These are phyloP conservation scores for Drosophila azteca DNA, from an alignment of 1,140 invertebrate genomes.

Conservation along the genomic window DNA sequence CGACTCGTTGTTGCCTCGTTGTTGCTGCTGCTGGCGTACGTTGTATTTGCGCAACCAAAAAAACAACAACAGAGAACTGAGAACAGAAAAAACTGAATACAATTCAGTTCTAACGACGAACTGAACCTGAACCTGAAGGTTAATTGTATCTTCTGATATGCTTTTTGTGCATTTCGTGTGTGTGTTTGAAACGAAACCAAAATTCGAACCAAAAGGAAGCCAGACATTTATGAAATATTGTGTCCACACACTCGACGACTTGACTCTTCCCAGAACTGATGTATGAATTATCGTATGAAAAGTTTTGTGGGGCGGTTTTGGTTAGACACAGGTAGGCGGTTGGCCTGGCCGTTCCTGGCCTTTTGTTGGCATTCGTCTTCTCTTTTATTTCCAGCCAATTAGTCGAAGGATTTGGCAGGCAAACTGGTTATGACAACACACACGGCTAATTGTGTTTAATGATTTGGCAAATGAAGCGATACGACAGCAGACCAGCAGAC, in stretches of 20 bases:
- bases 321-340: conserved; percentile 26
- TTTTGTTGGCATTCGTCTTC: conserved; percentile 30
- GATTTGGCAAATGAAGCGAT: conserved; percentile 48
- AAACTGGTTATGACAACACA: conserved; percentile 48
- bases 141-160: conserved; percentile 68
- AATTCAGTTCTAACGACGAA: conserved; percentile 57
- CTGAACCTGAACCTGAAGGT: conserved; percentile 64
- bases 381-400: conserved; percentile 33
- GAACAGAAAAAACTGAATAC: conserved; percentile 18
- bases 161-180: conserved; percentile 55
- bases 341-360: no score
- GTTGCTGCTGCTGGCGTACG: conserved; percentile 4
- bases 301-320: conserved; percentile 12
- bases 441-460: conserved; percentile 58
- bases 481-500: background rate
- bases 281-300: conserved; percentile 58
- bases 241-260: conserved; percentile 48
- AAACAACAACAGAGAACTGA: conserved; percentile 7
- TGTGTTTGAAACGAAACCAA: conserved; percentile 53
- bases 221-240: conserved; percentile 55
- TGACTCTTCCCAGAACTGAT: conserved; percentile 36
- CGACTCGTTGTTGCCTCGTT: conserved; percentile 29
- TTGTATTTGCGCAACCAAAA: conserved; percentile 74
- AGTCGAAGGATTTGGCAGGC: conserved; percentile 51
- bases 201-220: conserved; percentile 31